These are phyloP conservation scores for Digitonthophagus gazella DNA, from an alignment of 2,888 invertebrate genomes.

Conservation along the genomic window DNA sequence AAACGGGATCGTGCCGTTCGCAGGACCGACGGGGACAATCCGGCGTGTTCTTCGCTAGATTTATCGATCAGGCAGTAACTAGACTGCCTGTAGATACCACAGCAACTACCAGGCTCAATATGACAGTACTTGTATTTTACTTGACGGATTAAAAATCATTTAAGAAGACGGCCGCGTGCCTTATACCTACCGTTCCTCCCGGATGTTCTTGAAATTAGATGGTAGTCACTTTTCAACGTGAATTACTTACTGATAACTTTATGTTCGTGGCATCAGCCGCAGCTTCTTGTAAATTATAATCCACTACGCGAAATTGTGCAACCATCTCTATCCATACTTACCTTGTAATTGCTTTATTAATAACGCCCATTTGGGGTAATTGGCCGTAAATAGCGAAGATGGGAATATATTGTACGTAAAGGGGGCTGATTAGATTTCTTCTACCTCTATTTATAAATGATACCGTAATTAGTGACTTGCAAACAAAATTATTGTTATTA, in stretches of 20 bases:
- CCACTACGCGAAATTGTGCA: not conserved
- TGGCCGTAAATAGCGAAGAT: not conserved
- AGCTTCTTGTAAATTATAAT: not conserved
- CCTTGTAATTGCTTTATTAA: not conserved
- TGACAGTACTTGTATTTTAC: not conserved
- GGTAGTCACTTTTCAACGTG: not conserved
- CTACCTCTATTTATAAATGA: not conserved
- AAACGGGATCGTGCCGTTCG: not conserved
- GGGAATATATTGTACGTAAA: not conserved
- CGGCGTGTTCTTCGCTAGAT: not conserved
- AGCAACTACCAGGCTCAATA: not conserved
- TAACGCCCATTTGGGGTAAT: not conserved
- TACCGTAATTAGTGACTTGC: not conserved
- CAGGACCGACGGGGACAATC: not conserved
- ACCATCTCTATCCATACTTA: not conserved
- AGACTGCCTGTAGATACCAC: not conserved
- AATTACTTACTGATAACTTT: not conserved
- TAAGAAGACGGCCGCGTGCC: not conserved
- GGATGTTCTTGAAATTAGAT: not conserved
- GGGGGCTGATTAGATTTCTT: not conserved
- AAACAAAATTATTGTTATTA: not conserved
- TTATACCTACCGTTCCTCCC: too few relatives aligned
- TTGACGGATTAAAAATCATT: not conserved
- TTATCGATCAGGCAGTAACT: not conserved
- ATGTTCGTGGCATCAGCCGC: not conserved